phyloP scores from a whole-genome alignment of 53 echinoderm and acorn worm species.

The Holothuria scabra region DNA sequence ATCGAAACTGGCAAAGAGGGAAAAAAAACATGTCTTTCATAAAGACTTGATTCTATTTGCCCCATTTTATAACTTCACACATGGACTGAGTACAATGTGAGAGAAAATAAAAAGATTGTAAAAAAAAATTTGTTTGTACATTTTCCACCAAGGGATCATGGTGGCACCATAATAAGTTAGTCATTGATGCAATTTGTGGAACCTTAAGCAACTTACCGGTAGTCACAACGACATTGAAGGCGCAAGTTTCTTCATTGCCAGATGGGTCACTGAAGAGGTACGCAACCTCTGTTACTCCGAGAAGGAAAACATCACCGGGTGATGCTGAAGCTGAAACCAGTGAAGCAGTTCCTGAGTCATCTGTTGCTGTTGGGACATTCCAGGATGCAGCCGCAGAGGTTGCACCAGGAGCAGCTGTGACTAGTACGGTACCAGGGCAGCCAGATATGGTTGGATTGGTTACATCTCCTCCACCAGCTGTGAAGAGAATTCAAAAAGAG shows the following conservation, averaged over 20 bases:
- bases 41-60: too few relatives aligned
- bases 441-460: constrained; percentile 61
- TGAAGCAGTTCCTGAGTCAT: constrained; percentile 55
- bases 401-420: constrained; percentile 52
- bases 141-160: too few relatives aligned
- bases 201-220: neutral
- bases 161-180: too few relatives aligned
- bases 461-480: constrained; percentile 35
- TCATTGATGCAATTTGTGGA: too few relatives aligned
- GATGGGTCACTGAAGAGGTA: constrained; percentile 64
- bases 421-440: constrained; percentile 60
- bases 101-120: too few relatives aligned
- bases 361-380: constrained; percentile 69
- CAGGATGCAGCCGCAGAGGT: constrained; percentile 64
- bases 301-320: constrained; percentile 61
- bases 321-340: constrained; percentile 15
- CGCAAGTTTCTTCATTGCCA: constrained; percentile 59
- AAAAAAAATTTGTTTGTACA: too few relatives aligned
- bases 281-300: constrained; percentile 53
- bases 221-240: constrained; percentile 57
- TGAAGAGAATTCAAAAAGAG: neutral
- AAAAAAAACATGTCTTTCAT: too few relatives aligned
- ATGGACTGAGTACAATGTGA: too few relatives aligned
- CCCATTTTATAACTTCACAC: too few relatives aligned
- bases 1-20: too few relatives aligned